Percentiles rank a stretch among this genome's conserved stretches.
Conservation (phyloP, 2,113 vertebrate species). For the western clawed frog (Xenopus tropicalis) region DNA sequence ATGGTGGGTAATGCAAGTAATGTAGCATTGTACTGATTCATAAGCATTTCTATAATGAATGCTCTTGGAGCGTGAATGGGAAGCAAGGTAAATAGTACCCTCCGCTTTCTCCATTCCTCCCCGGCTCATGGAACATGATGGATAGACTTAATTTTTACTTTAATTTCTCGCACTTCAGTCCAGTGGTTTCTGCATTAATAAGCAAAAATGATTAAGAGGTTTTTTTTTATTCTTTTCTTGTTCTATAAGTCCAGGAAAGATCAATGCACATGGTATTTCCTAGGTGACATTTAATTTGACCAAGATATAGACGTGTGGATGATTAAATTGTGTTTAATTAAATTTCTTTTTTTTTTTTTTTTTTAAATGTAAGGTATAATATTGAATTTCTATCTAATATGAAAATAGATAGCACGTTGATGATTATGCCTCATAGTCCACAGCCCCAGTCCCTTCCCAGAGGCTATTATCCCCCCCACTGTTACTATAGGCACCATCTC, state of each 20-base stretch:
- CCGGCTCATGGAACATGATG: constrained; percentile 76
- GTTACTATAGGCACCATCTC: no score
- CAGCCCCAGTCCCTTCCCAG: no score
- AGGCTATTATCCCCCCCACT: no score
- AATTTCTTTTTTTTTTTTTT: no score
- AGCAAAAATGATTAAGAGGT: constrained; percentile 59
- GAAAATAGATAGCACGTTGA: no score
- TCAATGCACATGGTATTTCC: constrained; percentile 29
- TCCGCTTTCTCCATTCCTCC: constrained; percentile 51
- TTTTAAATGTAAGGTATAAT: no score
- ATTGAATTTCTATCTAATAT: no score
- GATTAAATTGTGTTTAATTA: constrained; percentile 16
- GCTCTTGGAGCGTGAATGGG: constrained; percentile 4
- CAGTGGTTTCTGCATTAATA: constrained; percentile 64
- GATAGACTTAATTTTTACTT: constrained; percentile 76
- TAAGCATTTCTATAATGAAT: constrained; percentile 1
- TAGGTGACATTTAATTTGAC: constrained; percentile 19
- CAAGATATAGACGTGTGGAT: constrained; percentile 17
- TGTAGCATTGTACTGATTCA: not conserved
- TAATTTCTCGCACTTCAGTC: constrained; percentile 69
- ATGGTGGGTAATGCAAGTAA: not conserved
- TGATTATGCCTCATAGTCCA: no score
- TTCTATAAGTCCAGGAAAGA: constrained; percentile 41
- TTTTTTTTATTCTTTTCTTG: constrained; percentile 38
- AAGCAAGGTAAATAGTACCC: constrained; percentile 11